phyloP scores from a whole-genome alignment of 2,888 invertebrate genomes.

The Balanococcus diminutus region DNA sequence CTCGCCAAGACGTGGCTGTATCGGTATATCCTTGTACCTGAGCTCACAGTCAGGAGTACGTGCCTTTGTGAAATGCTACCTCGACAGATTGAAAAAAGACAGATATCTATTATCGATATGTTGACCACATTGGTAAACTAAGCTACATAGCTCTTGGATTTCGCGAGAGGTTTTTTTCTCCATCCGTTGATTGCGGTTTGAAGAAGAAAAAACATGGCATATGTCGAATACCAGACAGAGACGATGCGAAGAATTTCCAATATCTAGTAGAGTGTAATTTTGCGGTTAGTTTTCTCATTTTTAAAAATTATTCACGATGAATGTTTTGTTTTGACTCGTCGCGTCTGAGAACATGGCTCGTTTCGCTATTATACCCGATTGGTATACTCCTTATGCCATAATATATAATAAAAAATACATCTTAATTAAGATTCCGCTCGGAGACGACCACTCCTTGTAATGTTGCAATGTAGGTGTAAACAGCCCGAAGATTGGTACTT shows the following conservation, averaged over 20 bases:
- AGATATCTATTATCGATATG: background rate
- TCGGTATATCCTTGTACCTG: background rate
- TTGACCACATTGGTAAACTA: background rate
- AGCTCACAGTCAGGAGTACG: no score
- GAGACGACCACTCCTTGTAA: conserved; percentile 39
- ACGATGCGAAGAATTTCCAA: background rate
- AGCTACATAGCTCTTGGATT: background rate
- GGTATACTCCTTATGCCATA: background rate
- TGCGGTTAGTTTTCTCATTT: background rate
- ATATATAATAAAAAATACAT: conserved; percentile 17
- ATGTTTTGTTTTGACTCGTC: conserved; percentile 11
- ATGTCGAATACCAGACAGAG: background rate
- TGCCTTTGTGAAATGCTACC: background rate
- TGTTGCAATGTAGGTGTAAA: conserved; percentile 52
- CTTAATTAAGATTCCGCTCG: conserved; percentile 47
- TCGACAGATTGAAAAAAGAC: background rate
- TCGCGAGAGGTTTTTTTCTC: background rate
- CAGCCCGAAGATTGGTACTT: conserved; percentile 45
- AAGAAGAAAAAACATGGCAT: background rate
- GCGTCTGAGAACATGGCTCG: background rate
- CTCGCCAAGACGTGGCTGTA: background rate
- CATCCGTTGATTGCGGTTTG: background rate
- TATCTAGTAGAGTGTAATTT: background rate
- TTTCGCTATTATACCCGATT: background rate
- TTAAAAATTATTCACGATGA: background rate